Base-by-base conservation (phyloP, 2,888 invertebrate species). In the Drosophila ustulata region DNA sequence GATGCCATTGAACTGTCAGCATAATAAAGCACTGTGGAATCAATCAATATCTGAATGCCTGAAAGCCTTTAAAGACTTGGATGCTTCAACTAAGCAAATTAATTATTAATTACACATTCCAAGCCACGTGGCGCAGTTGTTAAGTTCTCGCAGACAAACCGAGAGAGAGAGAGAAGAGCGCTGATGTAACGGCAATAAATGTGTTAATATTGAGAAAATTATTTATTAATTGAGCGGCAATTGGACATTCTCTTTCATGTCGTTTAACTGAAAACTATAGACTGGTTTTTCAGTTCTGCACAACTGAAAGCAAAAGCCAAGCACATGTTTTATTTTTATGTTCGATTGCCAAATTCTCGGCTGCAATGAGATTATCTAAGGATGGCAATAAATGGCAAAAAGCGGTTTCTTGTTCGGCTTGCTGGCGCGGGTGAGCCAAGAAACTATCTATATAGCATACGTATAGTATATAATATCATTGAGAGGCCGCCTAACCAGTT, bases 201-300 rank as follows among this genome's bases (percentile, higher is more conserved):
- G 13, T 37, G 62, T 61, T 30, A 39, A 59, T 63, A 65, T 64
- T 69, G 51, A 63, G 62, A 58, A 68, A 80, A 78, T 80, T 61
- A 80, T 43, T 67, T 71, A 73, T 69, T 80, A 71, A 80, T 75
- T 67, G 39, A 7, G 64, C 13, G 59, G 62, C 65, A 77, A 47
- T 81, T 68, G 57, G 34, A 74, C 81, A 82, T 79, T 82, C 83
- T 81, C 79, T 67, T 78, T 66, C 18, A 30, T 32, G 32, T 6
- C 68, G 46, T 74, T 64, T 34, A 45, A 43, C 57, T 50, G 51
- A 57, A 65, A 59, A 23, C 11, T 23, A 53, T 28, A 57, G 49
- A 64, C 67, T 53, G 51, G 57, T 37, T 61, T 34, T 41, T 37
- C 34, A 47, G 47, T 46, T 46, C 34, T 37, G 46, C 25, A 6